phyloP scores from a whole-genome alignment of 2,113 vertebrate species.

The Odobenus rosmarus region DNA sequence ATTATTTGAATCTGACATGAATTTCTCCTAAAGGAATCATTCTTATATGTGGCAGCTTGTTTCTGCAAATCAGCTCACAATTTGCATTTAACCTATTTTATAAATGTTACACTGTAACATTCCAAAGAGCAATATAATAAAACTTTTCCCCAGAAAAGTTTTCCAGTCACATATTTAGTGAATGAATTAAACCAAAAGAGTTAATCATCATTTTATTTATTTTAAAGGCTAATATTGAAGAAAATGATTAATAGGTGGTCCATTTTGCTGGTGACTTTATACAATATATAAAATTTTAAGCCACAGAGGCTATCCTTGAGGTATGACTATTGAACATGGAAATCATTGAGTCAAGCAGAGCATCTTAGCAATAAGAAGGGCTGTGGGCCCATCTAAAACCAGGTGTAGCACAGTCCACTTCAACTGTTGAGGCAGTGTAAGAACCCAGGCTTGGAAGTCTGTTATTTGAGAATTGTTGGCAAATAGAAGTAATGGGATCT shows the following conservation, averaged over 20 bases:
- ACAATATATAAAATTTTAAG: not conserved
- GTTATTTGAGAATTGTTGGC: not conserved
- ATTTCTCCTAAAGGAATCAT: constrained; percentile 6
- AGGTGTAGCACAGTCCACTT: not conserved
- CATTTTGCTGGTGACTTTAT: not conserved
- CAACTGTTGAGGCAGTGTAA: not conserved
- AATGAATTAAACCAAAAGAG: not conserved
- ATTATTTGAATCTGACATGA: not conserved
- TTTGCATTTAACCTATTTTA: constrained; percentile 18
- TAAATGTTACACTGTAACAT: not conserved
- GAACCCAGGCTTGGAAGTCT: not conserved
- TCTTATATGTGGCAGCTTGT: not conserved
- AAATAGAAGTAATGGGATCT: not conserved
- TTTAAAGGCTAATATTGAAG: not conserved
- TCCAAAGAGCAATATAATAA: not conserved
- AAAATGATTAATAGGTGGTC: not conserved
- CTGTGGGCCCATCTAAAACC: not conserved
- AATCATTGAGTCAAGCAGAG: not conserved
- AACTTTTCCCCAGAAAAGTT: not conserved
- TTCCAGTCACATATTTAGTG: not conserved
- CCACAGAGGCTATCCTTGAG: not conserved
- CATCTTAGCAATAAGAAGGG: not conserved
- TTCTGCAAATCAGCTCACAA: not conserved
- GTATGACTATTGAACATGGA: not conserved
- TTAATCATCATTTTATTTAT: not conserved